Percentiles rank a stretch among this genome's conserved stretches.
Evolutionary conservation across 2,888 invertebrate species (phyloP).

Genomic region (Callyntrura guangdongensis): DNA sequence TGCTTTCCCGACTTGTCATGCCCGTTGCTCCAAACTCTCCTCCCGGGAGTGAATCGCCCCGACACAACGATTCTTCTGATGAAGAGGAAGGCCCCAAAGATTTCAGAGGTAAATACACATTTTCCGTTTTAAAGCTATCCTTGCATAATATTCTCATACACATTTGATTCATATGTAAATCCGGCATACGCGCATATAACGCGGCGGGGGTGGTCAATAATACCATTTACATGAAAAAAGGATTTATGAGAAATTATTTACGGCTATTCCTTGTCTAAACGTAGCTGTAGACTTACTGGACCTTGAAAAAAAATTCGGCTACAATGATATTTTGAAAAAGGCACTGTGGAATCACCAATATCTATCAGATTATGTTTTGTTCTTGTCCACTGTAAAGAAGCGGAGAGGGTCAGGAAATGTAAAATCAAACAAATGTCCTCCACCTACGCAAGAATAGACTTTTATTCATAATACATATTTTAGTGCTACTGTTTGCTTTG

Average conservation of each 20-base stretch:
- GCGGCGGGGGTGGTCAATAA: constrained; percentile 68
- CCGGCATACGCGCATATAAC: not conserved
- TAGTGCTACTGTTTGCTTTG: not conserved
- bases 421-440: constrained; percentile 61
- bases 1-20: constrained; percentile 83
- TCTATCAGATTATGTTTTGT: constrained; percentile 54
- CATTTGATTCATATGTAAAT: constrained; percentile 59
- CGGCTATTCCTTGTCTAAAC: not conserved
- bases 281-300: constrained; percentile 52
- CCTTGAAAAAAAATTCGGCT: constrained; percentile 52
- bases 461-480: not conserved
- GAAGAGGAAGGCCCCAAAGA: constrained; percentile 84
- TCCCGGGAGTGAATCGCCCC: constrained; percentile 82
- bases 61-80: constrained; percentile 83
- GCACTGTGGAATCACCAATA: constrained; percentile 22
- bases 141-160: not conserved
- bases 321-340: constrained; percentile 29
- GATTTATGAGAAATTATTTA: constrained; percentile 42
- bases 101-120: constrained; percentile 82
- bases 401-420: constrained; percentile 64
- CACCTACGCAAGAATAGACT: constrained; percentile 38
- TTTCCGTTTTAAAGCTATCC: constrained; percentile 14
- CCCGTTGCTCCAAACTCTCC: constrained; percentile 79
- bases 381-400: constrained; percentile 15
- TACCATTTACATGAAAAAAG: constrained; percentile 51